phyloP scores from a whole-genome alignment of 2,888 invertebrate genomes.

The Rhamphomyia laevipes region DNA sequence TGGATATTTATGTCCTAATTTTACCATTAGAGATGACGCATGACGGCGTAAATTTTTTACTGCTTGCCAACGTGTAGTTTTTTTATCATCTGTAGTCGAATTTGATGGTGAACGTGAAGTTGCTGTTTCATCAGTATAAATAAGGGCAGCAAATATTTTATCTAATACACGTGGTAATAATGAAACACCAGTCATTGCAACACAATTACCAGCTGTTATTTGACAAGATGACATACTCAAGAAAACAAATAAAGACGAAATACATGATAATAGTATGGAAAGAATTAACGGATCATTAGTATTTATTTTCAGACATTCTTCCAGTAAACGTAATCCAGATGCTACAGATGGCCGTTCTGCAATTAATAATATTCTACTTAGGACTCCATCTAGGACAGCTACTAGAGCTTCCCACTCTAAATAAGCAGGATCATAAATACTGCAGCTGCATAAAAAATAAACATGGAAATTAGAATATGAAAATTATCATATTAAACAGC shows the following conservation, averaged over 20 bases:
- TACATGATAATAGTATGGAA: constrained; percentile 77
- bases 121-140: constrained; percentile 57
- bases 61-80: constrained; percentile 54
- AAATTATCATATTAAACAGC: too few relatives aligned
- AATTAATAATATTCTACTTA: constrained; percentile 62
- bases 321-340: constrained; percentile 63
- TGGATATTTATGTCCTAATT: constrained; percentile 80
- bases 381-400: constrained; percentile 67
- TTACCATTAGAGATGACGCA: constrained; percentile 81
- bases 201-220: constrained; percentile 47
- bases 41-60: constrained; percentile 80
- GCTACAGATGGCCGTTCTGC: constrained; percentile 63
- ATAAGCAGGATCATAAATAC: constrained; percentile 53
- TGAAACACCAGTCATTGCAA: constrained; percentile 51
- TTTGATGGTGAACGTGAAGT: constrained; percentile 21
- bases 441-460: constrained; percentile 21
- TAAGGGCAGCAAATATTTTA: constrained; percentile 77
- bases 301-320: constrained; percentile 62
- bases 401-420: constrained; percentile 76
- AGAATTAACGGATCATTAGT: constrained; percentile 70
- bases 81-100: constrained; percentile 23
- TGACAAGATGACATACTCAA: constrained; percentile 78
- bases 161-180: constrained; percentile 70
- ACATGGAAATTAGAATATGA: too few relatives aligned
- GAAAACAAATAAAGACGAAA: constrained; percentile 85